phyloP scores from a whole-genome alignment of 1,140 invertebrate genomes.

The Liolophura sinensis region DNA sequence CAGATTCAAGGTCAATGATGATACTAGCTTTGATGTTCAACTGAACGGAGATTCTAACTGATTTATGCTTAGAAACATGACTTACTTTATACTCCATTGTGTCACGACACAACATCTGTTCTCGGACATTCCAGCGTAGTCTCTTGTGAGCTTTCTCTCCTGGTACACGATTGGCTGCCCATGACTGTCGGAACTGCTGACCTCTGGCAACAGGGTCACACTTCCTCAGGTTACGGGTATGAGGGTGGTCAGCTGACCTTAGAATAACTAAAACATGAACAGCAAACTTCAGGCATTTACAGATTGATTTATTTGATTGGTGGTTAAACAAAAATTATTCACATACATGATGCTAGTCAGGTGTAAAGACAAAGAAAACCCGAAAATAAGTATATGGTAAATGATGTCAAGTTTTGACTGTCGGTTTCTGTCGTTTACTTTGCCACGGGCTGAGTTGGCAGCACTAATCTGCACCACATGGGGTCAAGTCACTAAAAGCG shows the following conservation, averaged over 20 bases:
- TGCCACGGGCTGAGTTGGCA: neutral
- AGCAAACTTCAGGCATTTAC: neutral
- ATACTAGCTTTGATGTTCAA: neutral
- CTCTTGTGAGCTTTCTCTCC: conserved; percentile 53
- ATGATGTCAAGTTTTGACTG: too few species aligned
- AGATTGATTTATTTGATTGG: neutral
- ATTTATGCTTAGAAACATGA: neutral
- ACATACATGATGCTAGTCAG: neutral
- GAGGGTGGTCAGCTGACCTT: conserved; percentile 32
- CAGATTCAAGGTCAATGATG: neutral
- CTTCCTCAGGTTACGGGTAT: conserved; percentile 41
- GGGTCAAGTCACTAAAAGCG: neutral
- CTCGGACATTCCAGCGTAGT: conserved; percentile 52
- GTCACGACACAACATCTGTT: conserved; percentile 53
- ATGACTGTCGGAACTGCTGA: conserved; percentile 46
- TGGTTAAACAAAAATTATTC: neutral
- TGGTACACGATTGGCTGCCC: conserved; percentile 42
- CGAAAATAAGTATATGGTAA: too few species aligned
- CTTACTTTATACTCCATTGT: conserved; percentile 46
- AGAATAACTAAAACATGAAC: conserved; percentile 28
- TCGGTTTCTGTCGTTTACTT: too few species aligned
- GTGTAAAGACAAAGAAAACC: too few species aligned
- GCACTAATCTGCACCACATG: neutral
- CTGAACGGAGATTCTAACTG: neutral
- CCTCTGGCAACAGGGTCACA: conserved; percentile 48